Conservation (phyloP, 2,113 vertebrate species). For the Motacilla alba region DNA sequence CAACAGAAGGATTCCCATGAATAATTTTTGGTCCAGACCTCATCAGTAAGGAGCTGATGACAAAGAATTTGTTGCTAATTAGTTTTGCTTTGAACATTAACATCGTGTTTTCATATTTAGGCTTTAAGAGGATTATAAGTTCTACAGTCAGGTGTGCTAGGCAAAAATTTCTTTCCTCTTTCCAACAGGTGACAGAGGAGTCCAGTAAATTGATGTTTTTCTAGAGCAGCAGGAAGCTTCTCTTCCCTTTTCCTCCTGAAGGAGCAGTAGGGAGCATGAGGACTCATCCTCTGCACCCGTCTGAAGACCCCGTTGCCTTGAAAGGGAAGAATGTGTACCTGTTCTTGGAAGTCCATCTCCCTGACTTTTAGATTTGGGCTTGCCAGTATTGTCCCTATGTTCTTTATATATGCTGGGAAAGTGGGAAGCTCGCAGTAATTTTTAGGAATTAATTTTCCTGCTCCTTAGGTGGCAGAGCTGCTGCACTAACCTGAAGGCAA, state of each 20-base stretch:
- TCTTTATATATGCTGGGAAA: neutral
- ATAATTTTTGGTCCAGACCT: neutral
- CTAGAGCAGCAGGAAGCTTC: neutral
- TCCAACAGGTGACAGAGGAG: neutral
- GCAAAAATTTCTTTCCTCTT: neutral
- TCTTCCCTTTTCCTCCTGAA: neutral
- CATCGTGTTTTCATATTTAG: neutral
- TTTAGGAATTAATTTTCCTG: neutral
- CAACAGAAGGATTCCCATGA: neutral
- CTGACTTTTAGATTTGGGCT: neutral
- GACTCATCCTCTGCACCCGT: neutral
- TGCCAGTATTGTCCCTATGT: fast-evolving
- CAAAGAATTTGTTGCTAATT: neutral
- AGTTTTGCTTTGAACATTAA: neutral
- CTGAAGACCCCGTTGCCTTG: neutral
- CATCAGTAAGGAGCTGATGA: neutral
- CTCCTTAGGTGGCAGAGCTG: neutral
- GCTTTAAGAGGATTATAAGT: neutral
- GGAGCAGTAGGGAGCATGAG: neutral
- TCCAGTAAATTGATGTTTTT: neutral
- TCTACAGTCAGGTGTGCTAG: neutral
- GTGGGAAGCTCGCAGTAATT: neutral
- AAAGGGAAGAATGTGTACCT: neutral
- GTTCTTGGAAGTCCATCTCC: neutral
- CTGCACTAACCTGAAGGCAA: neutral